Base-by-base conservation (phyloP, 2,797 vertebrate genomes). In the Xenopus petersii region DNA sequence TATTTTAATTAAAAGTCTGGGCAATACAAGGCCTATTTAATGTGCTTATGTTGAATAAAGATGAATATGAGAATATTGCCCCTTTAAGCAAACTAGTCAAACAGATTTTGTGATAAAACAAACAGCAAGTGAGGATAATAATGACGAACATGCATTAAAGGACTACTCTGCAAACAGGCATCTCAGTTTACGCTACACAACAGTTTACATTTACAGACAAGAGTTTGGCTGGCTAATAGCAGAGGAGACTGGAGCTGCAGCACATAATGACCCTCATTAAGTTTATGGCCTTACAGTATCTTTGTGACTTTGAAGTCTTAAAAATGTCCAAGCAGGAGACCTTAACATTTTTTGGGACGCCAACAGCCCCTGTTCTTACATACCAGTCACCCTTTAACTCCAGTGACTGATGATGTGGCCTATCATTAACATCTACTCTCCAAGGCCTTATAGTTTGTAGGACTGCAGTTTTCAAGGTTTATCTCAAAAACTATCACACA, bases 201-300 rank as follows among this genome's bases (percentile, higher is more conserved):
- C 66, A 13, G 61, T 70, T 51, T 58, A 15, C 62, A 76, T 70
- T 51, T 64, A 24, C 62, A 77, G 42, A 64, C 66, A 69, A 17
- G 55, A 46, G 60, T 64, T 64, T 51, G 73, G 30, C 65, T 42
- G 63, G 48, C 66, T 77, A 77, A 67, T 67, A 65, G 62, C 56
- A 72, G 26, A 30, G 17, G 17, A 59, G 10, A 49, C 61, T 67
- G 48, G 17, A 51, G 58, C 64, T 72, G 58, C 58, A 72, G 65
- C n/a, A 59, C 36, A 78, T 73, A 79, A 79, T 75, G 71, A 71
- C 73, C 63, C 74, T 69, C 76, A 77, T 77, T 78, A 73, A 67
- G 15, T 74, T 80, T 79, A 67, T 75, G 67, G 61, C 80, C 70
- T 54, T 58, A 61, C 46, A 54, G 67, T 62, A 73, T 73, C 47